Conservation (phyloP, 2,888 invertebrate genomes). For the Dolomedes plantarius region DNA sequence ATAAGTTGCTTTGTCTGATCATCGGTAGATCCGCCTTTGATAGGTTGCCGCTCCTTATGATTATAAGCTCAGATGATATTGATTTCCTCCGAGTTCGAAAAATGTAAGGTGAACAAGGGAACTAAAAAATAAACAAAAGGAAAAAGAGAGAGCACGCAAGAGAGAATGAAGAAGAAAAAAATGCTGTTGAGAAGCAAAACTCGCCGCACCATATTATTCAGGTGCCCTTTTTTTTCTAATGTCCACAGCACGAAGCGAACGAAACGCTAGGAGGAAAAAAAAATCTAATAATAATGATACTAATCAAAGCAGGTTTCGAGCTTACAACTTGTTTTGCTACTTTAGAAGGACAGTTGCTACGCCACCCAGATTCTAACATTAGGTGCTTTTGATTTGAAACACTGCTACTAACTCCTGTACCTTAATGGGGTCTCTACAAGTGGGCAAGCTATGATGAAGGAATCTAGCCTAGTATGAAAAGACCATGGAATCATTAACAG, state of each 20-base stretch:
- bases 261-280: background rate
- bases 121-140: background rate
- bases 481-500: background rate
- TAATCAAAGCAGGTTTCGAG: constrained; percentile 12
- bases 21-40: background rate
- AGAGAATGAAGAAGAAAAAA: background rate
- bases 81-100: background rate
- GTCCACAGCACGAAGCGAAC: background rate
- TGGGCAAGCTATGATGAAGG: background rate
- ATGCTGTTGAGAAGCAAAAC: background rate
- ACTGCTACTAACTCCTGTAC: background rate
- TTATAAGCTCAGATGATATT: background rate
- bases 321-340: constrained; percentile 15
- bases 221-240: background rate
- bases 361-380: constrained; percentile 17
- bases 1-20: background rate
- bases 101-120: background rate
- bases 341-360: background rate
- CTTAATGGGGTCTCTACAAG: background rate
- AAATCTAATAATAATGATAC: background rate
- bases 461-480: background rate
- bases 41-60: background rate
- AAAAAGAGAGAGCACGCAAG: background rate
- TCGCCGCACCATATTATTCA: background rate
- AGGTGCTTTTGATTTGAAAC: constrained; percentile 6